A percentile compares a stretch with the other conserved stretches of the same genome.
These are phyloP conservation scores for Tetanocera ferruginea DNA, from an alignment of 2,888 invertebrate genomes.

Conservation along the genomic window DNA sequence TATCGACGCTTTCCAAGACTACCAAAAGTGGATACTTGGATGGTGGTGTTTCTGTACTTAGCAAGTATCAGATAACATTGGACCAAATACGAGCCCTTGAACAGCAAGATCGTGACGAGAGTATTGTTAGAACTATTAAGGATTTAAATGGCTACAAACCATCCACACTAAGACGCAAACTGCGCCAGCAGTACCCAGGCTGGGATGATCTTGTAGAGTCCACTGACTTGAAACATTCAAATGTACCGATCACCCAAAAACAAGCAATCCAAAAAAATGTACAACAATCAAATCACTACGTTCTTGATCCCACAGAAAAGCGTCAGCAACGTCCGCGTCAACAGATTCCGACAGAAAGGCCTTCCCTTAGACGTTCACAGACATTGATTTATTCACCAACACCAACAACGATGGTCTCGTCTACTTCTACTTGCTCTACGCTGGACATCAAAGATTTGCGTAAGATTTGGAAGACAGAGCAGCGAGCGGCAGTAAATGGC, in stretches of 20 bases:
- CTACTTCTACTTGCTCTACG: conserved; percentile 45
- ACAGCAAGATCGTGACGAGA: conserved; percentile 65
- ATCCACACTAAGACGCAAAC: conserved; percentile 73
- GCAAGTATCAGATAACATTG: conserved; percentile 75
- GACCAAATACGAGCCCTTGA: conserved; percentile 72
- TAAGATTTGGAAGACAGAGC: conserved; percentile 52
- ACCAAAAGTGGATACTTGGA: conserved; percentile 57
- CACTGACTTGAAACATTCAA: background rate
- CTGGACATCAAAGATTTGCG: conserved; percentile 56
- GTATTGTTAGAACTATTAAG: conserved; percentile 73
- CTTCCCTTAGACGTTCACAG: conserved; percentile 65
- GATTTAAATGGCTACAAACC: conserved; percentile 76
- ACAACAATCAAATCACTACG: conserved; percentile 58
- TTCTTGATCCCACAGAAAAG: conserved; percentile 61
- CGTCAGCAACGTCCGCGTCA: conserved; percentile 63
- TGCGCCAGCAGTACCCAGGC: conserved; percentile 72
- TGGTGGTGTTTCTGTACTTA: conserved; percentile 69
- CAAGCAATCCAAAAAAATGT: conserved; percentile 10
- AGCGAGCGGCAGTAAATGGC: conserved; percentile 13
- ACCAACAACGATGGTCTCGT: conserved; percentile 18
- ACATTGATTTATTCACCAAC: conserved; percentile 61
- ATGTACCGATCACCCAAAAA: conserved; percentile 13
- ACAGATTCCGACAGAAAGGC: conserved; percentile 60
- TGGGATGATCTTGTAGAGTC: conserved; percentile 71
- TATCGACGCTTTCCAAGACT: conserved; percentile 20